phyloP scores from a whole-genome alignment of 2,888 invertebrate species.

The Alitta virens region DNA sequence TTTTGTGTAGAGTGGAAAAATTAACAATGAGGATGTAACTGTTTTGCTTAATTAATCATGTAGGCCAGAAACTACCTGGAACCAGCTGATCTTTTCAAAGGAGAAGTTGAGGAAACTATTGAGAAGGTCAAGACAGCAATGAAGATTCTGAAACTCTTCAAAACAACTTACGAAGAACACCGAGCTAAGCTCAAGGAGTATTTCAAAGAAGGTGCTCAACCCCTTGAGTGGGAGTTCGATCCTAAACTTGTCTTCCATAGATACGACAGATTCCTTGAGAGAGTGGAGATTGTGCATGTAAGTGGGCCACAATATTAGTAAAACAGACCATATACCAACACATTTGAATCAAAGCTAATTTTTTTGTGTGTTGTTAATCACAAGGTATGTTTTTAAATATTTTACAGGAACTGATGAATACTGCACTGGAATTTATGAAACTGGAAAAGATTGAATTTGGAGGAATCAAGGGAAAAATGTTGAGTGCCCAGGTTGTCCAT shows the following conservation, averaged over 20 bases:
- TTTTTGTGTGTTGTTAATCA: not conserved
- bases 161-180: conserved; percentile 51
- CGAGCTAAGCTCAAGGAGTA: conserved; percentile 51
- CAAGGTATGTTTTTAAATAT: not conserved
- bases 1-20: not conserved
- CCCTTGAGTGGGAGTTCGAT: conserved; percentile 56
- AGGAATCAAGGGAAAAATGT: conserved; percentile 61
- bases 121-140: conserved; percentile 66
- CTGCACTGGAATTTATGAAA: conserved; percentile 89
- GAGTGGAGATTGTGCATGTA: conserved; percentile 53
- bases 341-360: not conserved
- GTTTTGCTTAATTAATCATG: too few species aligned
- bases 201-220: conserved; percentile 50
- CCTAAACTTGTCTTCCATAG: conserved; percentile 55
- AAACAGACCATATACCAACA: too few species aligned
- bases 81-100: conserved; percentile 88
- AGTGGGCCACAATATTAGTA: conserved; percentile 7
- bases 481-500: conserved; percentile 52
- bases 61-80: conserved; percentile 67
- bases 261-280: conserved; percentile 52
- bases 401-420: conserved; percentile 79
- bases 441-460: conserved; percentile 94
- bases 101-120: conserved; percentile 90
- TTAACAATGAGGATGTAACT: too few species aligned
- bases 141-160: conserved; percentile 47